Conservation (phyloP, 2,888 invertebrate genomes). For the Augochlorella aurata region DNA sequence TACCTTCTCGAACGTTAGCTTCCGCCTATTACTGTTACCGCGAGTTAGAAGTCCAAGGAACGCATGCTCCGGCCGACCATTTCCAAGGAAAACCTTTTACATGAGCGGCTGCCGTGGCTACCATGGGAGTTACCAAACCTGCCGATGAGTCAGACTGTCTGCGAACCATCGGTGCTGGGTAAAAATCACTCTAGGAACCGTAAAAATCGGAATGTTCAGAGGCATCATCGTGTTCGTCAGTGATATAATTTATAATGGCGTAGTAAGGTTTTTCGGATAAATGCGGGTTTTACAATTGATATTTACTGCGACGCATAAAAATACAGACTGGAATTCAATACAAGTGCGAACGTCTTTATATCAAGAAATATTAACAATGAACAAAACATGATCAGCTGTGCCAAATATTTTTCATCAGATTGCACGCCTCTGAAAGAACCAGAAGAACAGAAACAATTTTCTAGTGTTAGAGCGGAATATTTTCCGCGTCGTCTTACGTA, state of each 20-base stretch:
- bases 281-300: too few species aligned
- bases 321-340: too few species aligned
- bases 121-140: neutral
- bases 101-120: neutral
- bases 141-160: neutral
- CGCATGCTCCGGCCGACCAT: constrained; percentile 54
- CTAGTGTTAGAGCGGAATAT: neutral
- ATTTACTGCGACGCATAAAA: too few species aligned
- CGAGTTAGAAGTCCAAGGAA: constrained; percentile 30
- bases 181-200: neutral
- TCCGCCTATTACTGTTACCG: constrained; percentile 54
- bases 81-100: constrained; percentile 14
- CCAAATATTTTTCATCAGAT: too few species aligned
- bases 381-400: too few species aligned
- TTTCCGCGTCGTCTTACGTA: constrained; percentile 23
- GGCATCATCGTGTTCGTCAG: too few species aligned
- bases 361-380: too few species aligned
- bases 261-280: too few species aligned
- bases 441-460: too few species aligned
- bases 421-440: too few species aligned
- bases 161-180: neutral
- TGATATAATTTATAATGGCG: too few species aligned
- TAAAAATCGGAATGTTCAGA: neutral
- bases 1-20: constrained; percentile 59
- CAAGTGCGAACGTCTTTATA: too few species aligned